Base-by-base conservation (phyloP, 1,140 invertebrate species). In the Brachionus paranguensis region DNA sequence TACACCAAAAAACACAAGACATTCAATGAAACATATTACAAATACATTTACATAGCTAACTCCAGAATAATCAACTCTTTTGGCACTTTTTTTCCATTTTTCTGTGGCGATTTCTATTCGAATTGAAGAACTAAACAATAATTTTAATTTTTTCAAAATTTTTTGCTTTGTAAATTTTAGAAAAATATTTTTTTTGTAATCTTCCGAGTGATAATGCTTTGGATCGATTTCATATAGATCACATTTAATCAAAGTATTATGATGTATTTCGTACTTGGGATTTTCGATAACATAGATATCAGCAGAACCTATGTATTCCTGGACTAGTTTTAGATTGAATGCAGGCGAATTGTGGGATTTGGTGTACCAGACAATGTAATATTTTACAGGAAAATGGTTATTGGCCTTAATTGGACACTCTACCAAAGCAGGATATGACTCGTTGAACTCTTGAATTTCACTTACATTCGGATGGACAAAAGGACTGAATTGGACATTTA, bases 381-480 rank as follows among this genome's bases (percentile, higher is more conserved):
- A 76, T 33, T 50, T 76, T 6, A 76, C 20, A 3, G 72, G 72
- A 47, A 50, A 50, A 27, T 76, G 72, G n/a, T 76, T 76, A 29
- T 76, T 76, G 7, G 72, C 72, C 27, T 76, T 76, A 24, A 76
- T 76, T 76, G 72, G 72, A 76, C 72, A 76, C 17, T 76, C 72
- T 6, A 76, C 43, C 27, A 76, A 50, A 29, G 72, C 72, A 50
- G 43, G 43, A 11, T 8, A n/a, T 4, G 8, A 12, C 27, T 76
- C 72, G 20, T 76, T 10, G 33, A 76, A 76, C 10, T 24, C 24
- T 76, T 76, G 72, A 14, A 50, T n/a, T 27, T 7, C 0, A 0
- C 45, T 76, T 50, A 76, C 43, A 76, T 76, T 47, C 27, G 72
- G 72, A 50, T 76, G 72, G 53, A 76, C 24, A 76, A 76, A 76